Evolutionary conservation across 1,140 invertebrate species (phyloP), one percentile per base, ranked within the genome.

Genomic region (Gryllus bimaculatus): DNA sequence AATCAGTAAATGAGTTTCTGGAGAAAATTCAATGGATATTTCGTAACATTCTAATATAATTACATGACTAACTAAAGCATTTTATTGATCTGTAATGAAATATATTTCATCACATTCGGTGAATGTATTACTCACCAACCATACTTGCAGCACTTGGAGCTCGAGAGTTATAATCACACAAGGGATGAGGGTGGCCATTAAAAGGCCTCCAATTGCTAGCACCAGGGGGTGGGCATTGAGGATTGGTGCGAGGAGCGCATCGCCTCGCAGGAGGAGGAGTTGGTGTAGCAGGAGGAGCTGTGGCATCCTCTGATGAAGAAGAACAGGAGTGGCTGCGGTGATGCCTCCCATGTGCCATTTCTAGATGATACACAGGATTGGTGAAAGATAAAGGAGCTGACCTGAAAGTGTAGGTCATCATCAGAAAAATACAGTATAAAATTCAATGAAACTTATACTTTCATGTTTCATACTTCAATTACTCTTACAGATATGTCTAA

Each of bases 281-380:
- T 80, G 87, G 87, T 0, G 87, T 87, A 76, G 85, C 82, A 73
- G 84, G 81, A 0, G 86, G 82, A 10, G 84, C 81, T 21, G 87
- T 85, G 7, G 85, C 85, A 20, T 86, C 84, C 26, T 85, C 85
- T 18, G 84, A 82, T 0, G 85, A 85, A n/a, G 85, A 84, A 75
- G 81, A 82, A 76, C 83, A 85, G 0, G 84, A 84, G 76, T 82
- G 82, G 66, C 82, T 82, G 10, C 83, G 81, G 10, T 81, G 78
- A 8, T 81, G 74, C 26, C 81, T 81, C 77, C 79, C 82, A 84
- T 88, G 15, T 84, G 83, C 0, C 82, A 82, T 74, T 47, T 91
- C 91, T 87, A 92, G 90, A 82, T 92, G 92, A 84, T 96, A 96
- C 75, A 95, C 91, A 6, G 94, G 95, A 87, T 96, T 96, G 54